These are phyloP conservation scores for Amphilophus citrinellus DNA, from an alignment of 2,113 vertebrate genomes.

Conservation along the genomic window DNA sequence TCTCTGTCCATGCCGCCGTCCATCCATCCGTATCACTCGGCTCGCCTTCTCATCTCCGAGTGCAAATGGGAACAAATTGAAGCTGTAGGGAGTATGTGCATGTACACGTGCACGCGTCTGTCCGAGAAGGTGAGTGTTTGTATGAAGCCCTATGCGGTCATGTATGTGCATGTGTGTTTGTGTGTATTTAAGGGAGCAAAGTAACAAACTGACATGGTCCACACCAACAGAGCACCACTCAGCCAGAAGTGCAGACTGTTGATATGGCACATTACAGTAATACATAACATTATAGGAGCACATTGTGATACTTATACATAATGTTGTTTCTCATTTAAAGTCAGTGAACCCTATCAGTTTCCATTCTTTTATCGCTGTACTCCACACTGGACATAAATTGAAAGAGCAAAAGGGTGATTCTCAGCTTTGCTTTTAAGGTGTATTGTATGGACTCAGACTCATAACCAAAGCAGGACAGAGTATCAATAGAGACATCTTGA, in stretches of 20 bases:
- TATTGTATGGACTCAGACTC: background rate
- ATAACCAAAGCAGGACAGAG: background rate
- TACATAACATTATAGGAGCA: background rate
- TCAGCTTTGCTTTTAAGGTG: background rate
- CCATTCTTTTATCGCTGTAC: background rate
- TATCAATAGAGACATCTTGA: fast-evolving
- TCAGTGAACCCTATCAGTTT: background rate
- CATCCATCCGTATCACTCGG: slow-evolving; percentile 55
- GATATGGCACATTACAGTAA: background rate
- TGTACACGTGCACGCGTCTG: background rate
- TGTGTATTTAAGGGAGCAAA: background rate
- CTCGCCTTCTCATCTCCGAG: slow-evolving; percentile 57
- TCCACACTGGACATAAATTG: background rate
- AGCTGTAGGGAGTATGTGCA: slow-evolving; percentile 15
- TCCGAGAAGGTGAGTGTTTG: background rate
- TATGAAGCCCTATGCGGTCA: background rate
- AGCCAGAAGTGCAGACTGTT: background rate
- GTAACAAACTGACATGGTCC: background rate
- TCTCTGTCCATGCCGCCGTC: slow-evolving; percentile 16
- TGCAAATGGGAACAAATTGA: slow-evolving; percentile 71
- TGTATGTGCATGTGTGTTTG: background rate
- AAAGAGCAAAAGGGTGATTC: background rate
- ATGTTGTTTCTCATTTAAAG: background rate
- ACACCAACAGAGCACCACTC: slow-evolving; percentile 3
- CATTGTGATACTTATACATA: background rate